Percentiles rank a stretch among this genome's conserved stretches.
Conservation (phyloP, 2,888 invertebrate genomes). For the Chymomyza fuscimana region DNA sequence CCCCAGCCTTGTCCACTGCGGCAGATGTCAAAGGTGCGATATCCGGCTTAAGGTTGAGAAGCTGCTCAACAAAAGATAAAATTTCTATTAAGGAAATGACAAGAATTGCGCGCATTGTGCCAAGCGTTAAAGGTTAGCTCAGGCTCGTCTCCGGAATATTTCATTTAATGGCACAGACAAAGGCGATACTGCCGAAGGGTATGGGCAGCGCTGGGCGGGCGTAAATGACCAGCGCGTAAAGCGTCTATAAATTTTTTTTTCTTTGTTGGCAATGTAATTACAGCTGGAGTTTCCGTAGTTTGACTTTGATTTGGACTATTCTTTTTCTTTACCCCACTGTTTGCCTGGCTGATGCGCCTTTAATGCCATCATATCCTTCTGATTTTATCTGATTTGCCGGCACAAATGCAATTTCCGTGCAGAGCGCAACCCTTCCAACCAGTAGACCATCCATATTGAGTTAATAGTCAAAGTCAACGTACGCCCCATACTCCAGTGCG, state of each 20-base stretch:
- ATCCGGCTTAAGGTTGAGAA: conserved; percentile 54
- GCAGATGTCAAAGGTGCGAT: conserved; percentile 75
- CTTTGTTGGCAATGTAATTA: conserved; percentile 60
- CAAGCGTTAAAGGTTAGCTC: conserved; percentile 22
- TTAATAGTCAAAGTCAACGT: conserved; percentile 72
- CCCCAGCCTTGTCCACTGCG: conserved; percentile 20
- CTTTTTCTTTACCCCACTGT: conserved; percentile 4
- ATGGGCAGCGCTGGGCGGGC: conserved; percentile 29
- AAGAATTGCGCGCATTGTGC: conserved; percentile 76
- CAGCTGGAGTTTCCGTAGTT: conserved; percentile 60
- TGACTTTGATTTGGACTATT: conserved; percentile 18
- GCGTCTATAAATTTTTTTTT: conserved; percentile 3
- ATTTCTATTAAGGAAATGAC: conserved; percentile 80
- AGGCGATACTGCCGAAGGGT: conserved; percentile 29
- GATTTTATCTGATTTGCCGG: conserved; percentile 64
- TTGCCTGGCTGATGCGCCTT: conserved; percentile 59
- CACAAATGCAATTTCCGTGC: conserved; percentile 74
- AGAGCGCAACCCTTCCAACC: conserved; percentile 25
- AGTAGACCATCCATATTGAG: conserved; percentile 72
- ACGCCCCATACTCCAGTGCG: background rate
- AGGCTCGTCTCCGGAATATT: conserved; percentile 57
- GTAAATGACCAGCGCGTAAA: conserved; percentile 62
- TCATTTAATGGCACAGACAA: conserved; percentile 73
- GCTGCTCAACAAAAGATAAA: conserved; percentile 72
- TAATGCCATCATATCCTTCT: conserved; percentile 63